Base-by-base conservation (phyloP, 2,888 invertebrate genomes). In the Polydesmus complanatus region DNA sequence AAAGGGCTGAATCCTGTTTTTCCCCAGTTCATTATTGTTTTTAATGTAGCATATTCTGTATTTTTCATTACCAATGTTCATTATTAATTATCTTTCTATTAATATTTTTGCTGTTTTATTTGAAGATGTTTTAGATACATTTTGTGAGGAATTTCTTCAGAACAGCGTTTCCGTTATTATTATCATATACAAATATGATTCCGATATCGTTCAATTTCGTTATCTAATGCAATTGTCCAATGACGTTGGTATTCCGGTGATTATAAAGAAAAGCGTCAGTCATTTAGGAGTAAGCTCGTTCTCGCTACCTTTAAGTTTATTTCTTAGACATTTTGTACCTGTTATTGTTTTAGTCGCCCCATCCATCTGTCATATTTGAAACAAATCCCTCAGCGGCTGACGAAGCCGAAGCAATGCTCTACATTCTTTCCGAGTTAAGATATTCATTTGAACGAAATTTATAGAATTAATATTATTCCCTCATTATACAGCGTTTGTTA, bases 231-330 rank as follows among this genome's bases (percentile, higher is more conserved):
- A 54, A 25, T 54, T 54, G 25, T 21, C 54, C 18, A 25, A 21
- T 54, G 19, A 54, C 23, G 19, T 54, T 22, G 25, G 54, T n/a
- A 54, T 54, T 5, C 54, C 54, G 3, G 54, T 54, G n/a, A 54
- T 54, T 54, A n/a, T 25, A 2, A 22, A 25, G 54, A 22, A 22
- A n/a, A n/a, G n/a, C 25, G 22, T n/a, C 19, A 54, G 23, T 14
- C 14, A 21, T n/a, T 21, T n/a, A 3, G n/a, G 19, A 2, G 54
- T 22, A 21, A 21, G 23, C 22, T 21, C 23, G 23, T 18, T 18
- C 11, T 14, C 8, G 14, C 11, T 47, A 47, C 11, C 11, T 47
- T 14, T 14, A 11, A 14, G 11, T 14, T 14, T 47, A 14, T 47
- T 18, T 18, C 18, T 14, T 14, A 47, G 18, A 11, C 48, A 14